Percentiles rank a stretch among this genome's conserved stretches.
phyloP scores from a whole-genome alignment of 2,888 invertebrate genomes.

The Notodonta dromedarius region DNA sequence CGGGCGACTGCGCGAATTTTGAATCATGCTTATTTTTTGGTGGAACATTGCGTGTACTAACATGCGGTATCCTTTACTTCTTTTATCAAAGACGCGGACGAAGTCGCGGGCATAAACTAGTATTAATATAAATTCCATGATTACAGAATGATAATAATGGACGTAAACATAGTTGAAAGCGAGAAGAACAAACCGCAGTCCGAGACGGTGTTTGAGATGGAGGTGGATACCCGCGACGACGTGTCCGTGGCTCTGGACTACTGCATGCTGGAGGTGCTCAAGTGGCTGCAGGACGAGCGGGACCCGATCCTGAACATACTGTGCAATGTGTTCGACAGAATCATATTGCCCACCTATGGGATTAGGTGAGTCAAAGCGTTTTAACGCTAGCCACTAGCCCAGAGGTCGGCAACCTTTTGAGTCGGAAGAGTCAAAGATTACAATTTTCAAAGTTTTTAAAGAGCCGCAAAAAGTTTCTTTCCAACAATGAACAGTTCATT shows the following conservation, averaged over 20 bases:
- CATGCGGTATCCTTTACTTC: too few species aligned
- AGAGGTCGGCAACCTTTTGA: too few species aligned
- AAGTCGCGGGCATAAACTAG: too few species aligned
- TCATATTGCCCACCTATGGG: constrained; percentile 93
- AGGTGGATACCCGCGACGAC: constrained; percentile 77
- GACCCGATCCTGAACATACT: constrained; percentile 85
- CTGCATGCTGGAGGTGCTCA: constrained; percentile 89
- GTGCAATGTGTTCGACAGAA: constrained; percentile 89
- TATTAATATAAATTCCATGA: constrained; percentile 5
- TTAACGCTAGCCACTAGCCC: too few species aligned
- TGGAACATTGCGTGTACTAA: too few species aligned
- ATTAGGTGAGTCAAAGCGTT: constrained; percentile 70
- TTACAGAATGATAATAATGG: constrained; percentile 89
- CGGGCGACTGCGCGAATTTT: too few species aligned
- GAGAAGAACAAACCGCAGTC: constrained; percentile 68
- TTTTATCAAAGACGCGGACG: too few species aligned
- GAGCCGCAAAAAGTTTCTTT: too few species aligned
- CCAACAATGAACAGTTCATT: too few species aligned
- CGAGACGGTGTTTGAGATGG: constrained; percentile 84
- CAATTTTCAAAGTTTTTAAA: too few species aligned
- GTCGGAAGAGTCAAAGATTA: too few species aligned
- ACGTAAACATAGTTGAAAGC: constrained; percentile 86
- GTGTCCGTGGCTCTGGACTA: constrained; percentile 86
- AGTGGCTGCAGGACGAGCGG: constrained; percentile 86
- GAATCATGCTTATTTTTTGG: too few species aligned